These are phyloP conservation scores for Pseudoatta argentina DNA, from an alignment of 1,140 invertebrate species.

Conservation along the genomic window DNA sequence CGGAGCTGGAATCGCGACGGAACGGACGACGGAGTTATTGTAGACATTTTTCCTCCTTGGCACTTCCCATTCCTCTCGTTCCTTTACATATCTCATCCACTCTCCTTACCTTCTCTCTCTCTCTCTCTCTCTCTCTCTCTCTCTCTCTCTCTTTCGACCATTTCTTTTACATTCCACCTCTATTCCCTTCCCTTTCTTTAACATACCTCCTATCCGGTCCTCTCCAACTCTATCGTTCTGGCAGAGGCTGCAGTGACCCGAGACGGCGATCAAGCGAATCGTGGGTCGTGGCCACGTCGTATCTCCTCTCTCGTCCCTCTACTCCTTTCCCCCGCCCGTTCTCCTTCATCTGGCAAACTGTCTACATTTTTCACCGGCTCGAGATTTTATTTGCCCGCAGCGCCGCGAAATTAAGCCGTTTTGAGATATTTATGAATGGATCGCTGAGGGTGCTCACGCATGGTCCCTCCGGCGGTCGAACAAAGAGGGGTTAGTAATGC, in stretches of 20 bases:
- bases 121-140: conserved; percentile 9
- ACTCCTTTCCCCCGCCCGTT: conserved; percentile 2
- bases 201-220: conserved; percentile 40
- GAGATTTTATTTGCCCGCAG: conserved; percentile 85
- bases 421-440: conserved; percentile 87
- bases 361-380: conserved; percentile 85
- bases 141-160: background rate
- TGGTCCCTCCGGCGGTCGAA: conserved; percentile 78
- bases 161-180: conserved; percentile 51
- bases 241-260: conserved; percentile 79
- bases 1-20: conserved; percentile 56
- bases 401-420: conserved; percentile 86
- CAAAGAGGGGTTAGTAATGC: conserved; percentile 79
- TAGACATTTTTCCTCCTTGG: conserved; percentile 78
- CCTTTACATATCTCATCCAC: conserved; percentile 41
- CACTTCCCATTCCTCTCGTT: conserved; percentile 46
- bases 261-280: conserved; percentile 80
- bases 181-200: conserved; percentile 15
- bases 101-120: conserved; percentile 34
- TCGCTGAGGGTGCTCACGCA: conserved; percentile 67
- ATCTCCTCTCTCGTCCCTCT: conserved; percentile 76
- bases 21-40: conserved; percentile 78
- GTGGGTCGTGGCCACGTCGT: conserved; percentile 82
- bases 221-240: conserved; percentile 65
- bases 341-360: conserved; percentile 72